A percentile compares a stretch with the other conserved stretches of the same genome.
Conservation (phyloP, 2,113 vertebrate species). For the Charina bottae region DNA sequence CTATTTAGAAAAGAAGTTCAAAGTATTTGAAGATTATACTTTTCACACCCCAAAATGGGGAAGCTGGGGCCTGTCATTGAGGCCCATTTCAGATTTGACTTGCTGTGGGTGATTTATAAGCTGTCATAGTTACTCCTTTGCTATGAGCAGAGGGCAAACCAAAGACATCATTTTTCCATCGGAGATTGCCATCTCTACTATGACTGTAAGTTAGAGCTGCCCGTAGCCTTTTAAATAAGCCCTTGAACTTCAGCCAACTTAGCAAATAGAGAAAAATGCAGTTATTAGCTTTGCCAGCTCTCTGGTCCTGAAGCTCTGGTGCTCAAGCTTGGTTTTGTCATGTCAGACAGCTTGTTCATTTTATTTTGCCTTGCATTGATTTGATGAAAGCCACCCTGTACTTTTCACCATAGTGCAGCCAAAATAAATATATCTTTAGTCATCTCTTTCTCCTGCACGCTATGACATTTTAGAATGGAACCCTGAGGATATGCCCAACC, state of each 20-base stretch:
- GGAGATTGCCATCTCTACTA: not conserved
- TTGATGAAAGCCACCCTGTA: slow-evolving; percentile 27
- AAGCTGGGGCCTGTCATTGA: not conserved
- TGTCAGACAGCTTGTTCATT: slow-evolving; percentile 59
- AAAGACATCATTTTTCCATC: not conserved
- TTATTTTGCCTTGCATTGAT: slow-evolving; percentile 54
- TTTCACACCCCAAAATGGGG: not conserved
- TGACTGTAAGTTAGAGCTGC: not conserved
- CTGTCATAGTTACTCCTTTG: not conserved
- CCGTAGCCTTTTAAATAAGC: not conserved
- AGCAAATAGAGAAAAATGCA: slow-evolving; percentile 51
- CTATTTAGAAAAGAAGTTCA: not conserved
- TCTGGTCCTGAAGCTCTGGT: slow-evolving; percentile 54
- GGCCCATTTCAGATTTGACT: not conserved
- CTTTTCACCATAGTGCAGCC: slow-evolving; percentile 47
- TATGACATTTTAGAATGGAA: slow-evolving; percentile 46
- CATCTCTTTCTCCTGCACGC: slow-evolving; percentile 26
- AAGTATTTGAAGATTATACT: not conserved
- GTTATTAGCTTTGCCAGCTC: slow-evolving; percentile 64
- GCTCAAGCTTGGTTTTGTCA: slow-evolving; percentile 59
- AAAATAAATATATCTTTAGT: slow-evolving; percentile 30
- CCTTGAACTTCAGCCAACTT: not conserved
- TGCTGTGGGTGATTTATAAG: not conserved
- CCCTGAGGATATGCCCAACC: slow-evolving; percentile 21
- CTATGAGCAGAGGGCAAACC: not conserved